Base-by-base conservation (phyloP, 2,888 invertebrate genomes). In the Himalopsyche kuldschensis region DNA sequence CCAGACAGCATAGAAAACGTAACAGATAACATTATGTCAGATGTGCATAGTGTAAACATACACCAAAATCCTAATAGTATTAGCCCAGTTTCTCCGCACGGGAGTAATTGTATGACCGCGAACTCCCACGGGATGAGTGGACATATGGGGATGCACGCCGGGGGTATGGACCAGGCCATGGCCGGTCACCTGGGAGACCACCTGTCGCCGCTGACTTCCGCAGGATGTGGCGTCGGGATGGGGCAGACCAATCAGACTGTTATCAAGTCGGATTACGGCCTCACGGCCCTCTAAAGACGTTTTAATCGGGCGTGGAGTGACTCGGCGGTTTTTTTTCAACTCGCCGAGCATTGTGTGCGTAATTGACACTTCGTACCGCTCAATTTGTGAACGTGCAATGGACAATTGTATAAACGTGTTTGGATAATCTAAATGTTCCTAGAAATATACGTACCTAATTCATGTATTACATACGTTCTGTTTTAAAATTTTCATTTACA, bases 231-330 rank as follows among this genome's bases (percentile, higher is more conserved):
- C 31, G 90, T 90, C 6, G 91, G 91, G 55, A 89, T 91, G 84
- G 89, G 88, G 83, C 89, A 91, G 69, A 87, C 88, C 78, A 90
- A 88, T 87, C 92, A 93, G 87, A 91, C 94, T 86, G 92, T 94
- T 88, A 96, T 96, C 88, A 97, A 97, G 91, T 96, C 96, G 87
- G 97, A 97, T 91, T 97, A 97, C 89, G 97, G 96, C 90, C 93
- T 97, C 88, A 97, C 96, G 89, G 94, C 96, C 81, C 93, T 94
- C 90, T 94, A 94, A 90, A 90, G 81, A 81, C 47, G 55, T 79
- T 31, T 41, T 30, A 76, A 76, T 76, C 76, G 75, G 27, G 35
- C 46, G 55, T n/a, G n/a, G 27, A 47, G 76, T 83, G 83, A 83
- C 63, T n/a, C 5, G 35, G 83, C 83, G 81, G 27, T 69, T 69